Percentiles rank a stretch among this genome's conserved stretches.
Conservation (phyloP, 2,888 invertebrate genomes). For the Lasioglossum marginatum region DNA sequence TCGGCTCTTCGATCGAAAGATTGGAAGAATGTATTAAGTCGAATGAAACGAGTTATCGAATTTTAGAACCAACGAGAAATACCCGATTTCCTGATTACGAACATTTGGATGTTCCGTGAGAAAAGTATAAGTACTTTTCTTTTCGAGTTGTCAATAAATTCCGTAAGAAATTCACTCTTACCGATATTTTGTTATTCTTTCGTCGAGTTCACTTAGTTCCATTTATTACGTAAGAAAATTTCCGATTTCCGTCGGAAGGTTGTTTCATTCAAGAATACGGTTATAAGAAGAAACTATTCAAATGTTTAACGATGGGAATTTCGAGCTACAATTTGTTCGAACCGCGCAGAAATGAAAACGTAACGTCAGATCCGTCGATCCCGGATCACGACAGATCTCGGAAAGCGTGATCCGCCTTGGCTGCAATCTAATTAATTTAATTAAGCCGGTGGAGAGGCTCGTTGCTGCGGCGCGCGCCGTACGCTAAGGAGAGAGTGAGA, state of each 20-base stretch:
- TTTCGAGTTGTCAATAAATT: not conserved
- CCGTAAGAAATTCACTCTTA: not conserved
- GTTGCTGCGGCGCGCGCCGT: slow-evolving; percentile 61
- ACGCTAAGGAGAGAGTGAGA: slow-evolving; percentile 10
- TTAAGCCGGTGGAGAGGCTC: slow-evolving; percentile 75
- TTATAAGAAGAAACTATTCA: not conserved
- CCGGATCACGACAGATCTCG: slow-evolving; percentile 56
- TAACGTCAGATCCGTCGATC: slow-evolving; percentile 35
- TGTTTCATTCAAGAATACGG: not conserved
- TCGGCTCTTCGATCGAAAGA: not conserved
- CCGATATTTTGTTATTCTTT: not conserved
- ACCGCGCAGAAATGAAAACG: slow-evolving; percentile 46
- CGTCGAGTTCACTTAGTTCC: not conserved
- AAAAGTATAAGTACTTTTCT: not conserved
- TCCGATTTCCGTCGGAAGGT: not conserved
- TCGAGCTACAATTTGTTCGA: slow-evolving; percentile 1
- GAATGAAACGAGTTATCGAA: not conserved
- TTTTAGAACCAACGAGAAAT: not conserved
- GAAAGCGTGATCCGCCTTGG: slow-evolving; percentile 70
- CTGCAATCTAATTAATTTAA: slow-evolving; percentile 81
- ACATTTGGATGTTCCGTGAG: not conserved
- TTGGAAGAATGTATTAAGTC: not conserved
- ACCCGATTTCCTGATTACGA: not conserved
- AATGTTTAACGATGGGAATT: not conserved
- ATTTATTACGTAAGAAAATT: too few species aligned